phyloP scores from a whole-genome alignment of 2,113 vertebrate species.

The Micromys minutus region DNA sequence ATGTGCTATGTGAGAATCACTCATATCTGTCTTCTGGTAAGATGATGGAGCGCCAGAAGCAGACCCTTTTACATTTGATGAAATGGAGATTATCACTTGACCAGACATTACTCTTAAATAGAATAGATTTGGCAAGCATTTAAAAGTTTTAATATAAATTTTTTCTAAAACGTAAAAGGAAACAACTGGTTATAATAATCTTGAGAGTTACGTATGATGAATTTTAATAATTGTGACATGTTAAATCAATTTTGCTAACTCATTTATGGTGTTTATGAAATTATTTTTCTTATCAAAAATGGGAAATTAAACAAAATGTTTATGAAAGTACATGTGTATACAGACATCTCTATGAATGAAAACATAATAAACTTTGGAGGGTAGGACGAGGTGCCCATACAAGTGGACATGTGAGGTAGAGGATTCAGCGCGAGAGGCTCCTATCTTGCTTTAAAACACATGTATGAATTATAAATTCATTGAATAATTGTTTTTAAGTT shows the following conservation, averaged over 20 bases:
- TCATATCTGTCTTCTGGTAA: background rate
- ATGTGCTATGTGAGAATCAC: slow-evolving; percentile 11
- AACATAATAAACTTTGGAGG: slow-evolving; percentile 35
- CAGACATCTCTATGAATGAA: background rate
- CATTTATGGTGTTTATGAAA: background rate
- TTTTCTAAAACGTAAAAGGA: slow-evolving; percentile 13
- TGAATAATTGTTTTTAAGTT: slow-evolving; percentile 32
- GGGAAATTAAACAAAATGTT: slow-evolving; percentile 32
- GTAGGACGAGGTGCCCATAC: background rate
- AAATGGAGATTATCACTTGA: background rate
- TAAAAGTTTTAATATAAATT: slow-evolving; percentile 14
- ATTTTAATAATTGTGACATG: slow-evolving; percentile 11
- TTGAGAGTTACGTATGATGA: background rate
- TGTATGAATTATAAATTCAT: background rate
- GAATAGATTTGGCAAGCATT: background rate
- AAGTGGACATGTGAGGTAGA: background rate
- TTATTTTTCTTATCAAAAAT: slow-evolving; percentile 43
- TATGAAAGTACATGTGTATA: background rate
- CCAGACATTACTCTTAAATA: background rate
- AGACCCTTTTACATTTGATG: slow-evolving; percentile 26
- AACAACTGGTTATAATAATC: background rate
- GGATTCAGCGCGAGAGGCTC: background rate
- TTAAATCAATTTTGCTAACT: background rate
- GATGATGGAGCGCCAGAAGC: background rate
- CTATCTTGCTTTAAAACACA: background rate